A percentile compares a stretch with the other conserved stretches of the same genome.
Conservation (phyloP, 2,113 vertebrate genomes). For the Alethe castanea region DNA sequence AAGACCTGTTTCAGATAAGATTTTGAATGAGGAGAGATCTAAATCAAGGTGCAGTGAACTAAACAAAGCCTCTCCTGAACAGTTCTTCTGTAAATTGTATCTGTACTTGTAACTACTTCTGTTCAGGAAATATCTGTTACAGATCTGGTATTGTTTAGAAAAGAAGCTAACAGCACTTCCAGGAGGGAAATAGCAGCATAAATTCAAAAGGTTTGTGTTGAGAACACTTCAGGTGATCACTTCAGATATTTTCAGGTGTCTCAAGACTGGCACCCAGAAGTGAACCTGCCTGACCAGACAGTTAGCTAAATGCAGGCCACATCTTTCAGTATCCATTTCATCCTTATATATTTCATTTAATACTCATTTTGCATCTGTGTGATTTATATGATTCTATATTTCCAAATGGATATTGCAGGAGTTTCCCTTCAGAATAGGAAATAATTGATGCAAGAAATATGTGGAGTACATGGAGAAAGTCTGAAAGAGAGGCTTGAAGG, state of each 20-base stretch:
- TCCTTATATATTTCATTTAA: neutral
- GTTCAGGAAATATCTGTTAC: neutral
- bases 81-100: neutral
- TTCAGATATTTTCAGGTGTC: neutral
- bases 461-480: neutral
- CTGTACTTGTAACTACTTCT: neutral
- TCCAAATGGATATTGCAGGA: neutral
- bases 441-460: fast-evolving
- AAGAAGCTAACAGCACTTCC: neutral
- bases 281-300: neutral
- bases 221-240: neutral
- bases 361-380: neutral
- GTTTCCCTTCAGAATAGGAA: neutral
- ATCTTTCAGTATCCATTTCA: neutral
- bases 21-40: neutral
- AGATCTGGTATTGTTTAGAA: neutral
- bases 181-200: neutral
- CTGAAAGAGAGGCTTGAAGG: neutral
- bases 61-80: neutral
- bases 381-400: neutral
- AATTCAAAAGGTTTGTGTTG: neutral
- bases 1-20: neutral
- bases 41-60: neutral
- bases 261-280: neutral
- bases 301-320: neutral